These are phyloP conservation scores for Drymodes brunneopygia DNA, from an alignment of 2,113 vertebrate genomes.

Conservation along the genomic window DNA sequence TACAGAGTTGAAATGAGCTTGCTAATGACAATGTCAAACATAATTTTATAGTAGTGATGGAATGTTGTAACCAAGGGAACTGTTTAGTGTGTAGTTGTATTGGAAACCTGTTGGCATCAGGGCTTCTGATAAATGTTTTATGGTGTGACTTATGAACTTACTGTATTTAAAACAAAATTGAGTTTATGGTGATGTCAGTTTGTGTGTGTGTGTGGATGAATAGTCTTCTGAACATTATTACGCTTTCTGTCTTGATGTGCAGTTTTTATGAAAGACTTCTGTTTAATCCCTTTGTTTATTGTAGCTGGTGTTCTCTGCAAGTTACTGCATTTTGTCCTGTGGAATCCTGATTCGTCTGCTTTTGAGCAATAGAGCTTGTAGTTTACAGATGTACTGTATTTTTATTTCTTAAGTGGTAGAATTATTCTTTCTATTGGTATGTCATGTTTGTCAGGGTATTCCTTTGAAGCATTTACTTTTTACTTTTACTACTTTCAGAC, in stretches of 20 bases:
- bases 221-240: background rate
- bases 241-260: background rate
- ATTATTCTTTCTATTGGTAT: background rate
- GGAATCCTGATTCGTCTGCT: background rate
- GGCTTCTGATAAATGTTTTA: background rate
- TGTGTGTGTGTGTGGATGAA: background rate
- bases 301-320: background rate
- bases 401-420: background rate
- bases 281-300: background rate
- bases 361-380: background rate
- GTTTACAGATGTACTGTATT: background rate
- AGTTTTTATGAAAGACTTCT: background rate
- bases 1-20: background rate
- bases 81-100: background rate
- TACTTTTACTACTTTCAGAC: background rate
- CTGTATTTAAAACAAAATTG: background rate
- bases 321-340: background rate
- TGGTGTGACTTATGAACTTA: background rate
- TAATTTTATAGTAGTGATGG: background rate
- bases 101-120: background rate
- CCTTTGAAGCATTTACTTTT: background rate
- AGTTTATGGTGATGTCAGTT: background rate
- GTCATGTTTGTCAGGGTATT: background rate
- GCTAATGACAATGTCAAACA: background rate
- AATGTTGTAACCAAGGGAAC: constrained; percentile 20